Percentiles rank a stretch among this genome's conserved stretches.
Conservation (phyloP, 2,797 vertebrate species). For the Odontamblyopus rebecca region DNA sequence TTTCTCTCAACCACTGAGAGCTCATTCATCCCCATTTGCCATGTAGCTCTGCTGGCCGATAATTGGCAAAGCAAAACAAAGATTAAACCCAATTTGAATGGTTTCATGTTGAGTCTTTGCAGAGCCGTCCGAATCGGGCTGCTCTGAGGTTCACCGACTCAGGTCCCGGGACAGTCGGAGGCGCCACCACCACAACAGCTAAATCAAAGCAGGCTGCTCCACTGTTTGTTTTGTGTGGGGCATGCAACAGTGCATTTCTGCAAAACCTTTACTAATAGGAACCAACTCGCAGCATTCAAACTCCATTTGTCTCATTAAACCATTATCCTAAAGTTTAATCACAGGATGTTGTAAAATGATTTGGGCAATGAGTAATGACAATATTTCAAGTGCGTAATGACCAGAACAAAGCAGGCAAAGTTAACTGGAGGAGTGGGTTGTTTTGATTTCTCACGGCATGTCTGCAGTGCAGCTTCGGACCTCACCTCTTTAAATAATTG, state of each 20-base stretch:
- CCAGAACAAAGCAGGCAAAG: slow-evolving; percentile 69
- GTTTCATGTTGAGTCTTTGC: slow-evolving; percentile 69
- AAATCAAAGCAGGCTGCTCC: slow-evolving; percentile 74
- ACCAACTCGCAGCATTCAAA: slow-evolving; percentile 65
- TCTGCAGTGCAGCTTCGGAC: slow-evolving; percentile 68
- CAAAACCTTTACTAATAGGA: slow-evolving; percentile 68
- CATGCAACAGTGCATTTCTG: slow-evolving; percentile 46
- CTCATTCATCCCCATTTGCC: slow-evolving; percentile 71
- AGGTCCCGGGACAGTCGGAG: slow-evolving; percentile 57
- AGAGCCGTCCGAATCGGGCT: slow-evolving; percentile 62
- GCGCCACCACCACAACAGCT: slow-evolving; percentile 58
- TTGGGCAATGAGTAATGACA: slow-evolving; percentile 77
- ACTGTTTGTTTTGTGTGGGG: slow-evolving; percentile 48
- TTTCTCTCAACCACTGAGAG: slow-evolving; percentile 64
- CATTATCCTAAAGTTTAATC: slow-evolving; percentile 76
- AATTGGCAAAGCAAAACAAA: slow-evolving; percentile 77
- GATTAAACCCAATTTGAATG: slow-evolving; percentile 74
- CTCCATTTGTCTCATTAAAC: slow-evolving; percentile 77
- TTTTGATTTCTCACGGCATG: slow-evolving; percentile 59
- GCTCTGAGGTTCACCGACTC: slow-evolving; percentile 58
- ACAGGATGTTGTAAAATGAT: slow-evolving; percentile 80
- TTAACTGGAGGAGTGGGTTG: slow-evolving; percentile 51
- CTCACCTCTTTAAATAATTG: slow-evolving; percentile 58
- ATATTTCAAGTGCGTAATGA: slow-evolving; percentile 67
- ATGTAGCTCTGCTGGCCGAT: slow-evolving; percentile 63